Evolutionary conservation across 2,113 vertebrate species (phyloP), one percentile per base, ranked within the genome.

Genomic region (Lota lota): DNA sequence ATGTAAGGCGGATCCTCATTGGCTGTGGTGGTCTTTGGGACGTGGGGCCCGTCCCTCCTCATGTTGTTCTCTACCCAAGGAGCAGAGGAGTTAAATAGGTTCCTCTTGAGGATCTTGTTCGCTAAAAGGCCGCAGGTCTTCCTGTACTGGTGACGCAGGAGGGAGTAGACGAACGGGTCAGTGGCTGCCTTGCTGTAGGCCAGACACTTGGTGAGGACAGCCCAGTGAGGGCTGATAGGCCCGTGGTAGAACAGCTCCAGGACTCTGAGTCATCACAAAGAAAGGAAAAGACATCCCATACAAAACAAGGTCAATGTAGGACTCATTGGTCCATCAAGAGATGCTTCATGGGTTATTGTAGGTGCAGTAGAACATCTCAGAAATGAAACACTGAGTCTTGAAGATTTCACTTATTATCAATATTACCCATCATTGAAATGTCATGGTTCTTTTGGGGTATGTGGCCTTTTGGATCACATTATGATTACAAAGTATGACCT

Each of bases 81-180:
- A n/a, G 92, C 92, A 0, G 94, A 92, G 18, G 94, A 91, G 79
- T 89, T 94, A 69, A 95, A 91, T 5, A 93, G 89, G 67, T 93
- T 92, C 63, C 95, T 89, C 84, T 94, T 92, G 71, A 98, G 90
- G 70, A 97, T 22, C 81, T 92, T 93, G 91, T 95, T 95, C 6
- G 94, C 85, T 63, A 98, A 93, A 66, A 94, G 92, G 57, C 86
- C 91, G 93, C 93, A 97, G 14, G 94, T 95, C 84, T 92, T 94
- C 86, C 91, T 95, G 91, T 98, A 99, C 82, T 98, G 97, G 77
- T 95, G 92, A 16, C 96, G 93, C 62, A 98, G 92, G 64, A 98
- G 86, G 19, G 96, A 98, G 90, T 99, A 99, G 73, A 98, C 96
- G 56, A 98, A 99, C 4, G 97, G 97, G 89, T 99, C 97, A 1